Conservation (phyloP, 2,113 vertebrate genomes). For the Pelecanoides urinatrix region DNA sequence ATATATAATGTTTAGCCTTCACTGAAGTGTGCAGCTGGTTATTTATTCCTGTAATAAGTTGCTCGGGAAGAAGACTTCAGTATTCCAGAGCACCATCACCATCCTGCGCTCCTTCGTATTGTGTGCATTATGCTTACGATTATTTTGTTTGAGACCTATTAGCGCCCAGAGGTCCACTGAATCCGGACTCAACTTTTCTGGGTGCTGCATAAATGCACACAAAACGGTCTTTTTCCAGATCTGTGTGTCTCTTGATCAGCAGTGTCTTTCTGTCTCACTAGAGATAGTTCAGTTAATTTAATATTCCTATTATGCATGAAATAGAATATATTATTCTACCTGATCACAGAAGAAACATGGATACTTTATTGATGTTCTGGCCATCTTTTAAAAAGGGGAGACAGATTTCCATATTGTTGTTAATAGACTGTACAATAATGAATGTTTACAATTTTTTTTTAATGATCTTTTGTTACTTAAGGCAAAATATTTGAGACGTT, state of each 20-base stretch:
- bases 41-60: neutral
- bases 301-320: neutral
- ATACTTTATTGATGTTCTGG: neutral
- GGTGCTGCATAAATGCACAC: neutral
- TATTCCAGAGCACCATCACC: neutral
- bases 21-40: neutral
- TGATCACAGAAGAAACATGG: neutral
- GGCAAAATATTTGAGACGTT: constrained; percentile 65
- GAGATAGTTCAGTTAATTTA: neutral
- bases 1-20: accelerated
- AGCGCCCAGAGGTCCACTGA: neutral
- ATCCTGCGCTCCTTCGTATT: accelerated
- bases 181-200: accelerated
- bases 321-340: neutral
- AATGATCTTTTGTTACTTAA: constrained; percentile 63
- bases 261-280: neutral
- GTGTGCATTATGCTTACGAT: accelerated
- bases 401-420: neutral
- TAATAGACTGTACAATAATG: neutral
- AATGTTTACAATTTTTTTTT: neutral
- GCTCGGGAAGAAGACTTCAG: neutral
- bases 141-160: accelerated
- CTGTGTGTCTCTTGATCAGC: neutral
- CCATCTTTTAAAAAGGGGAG: neutral
- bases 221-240: neutral